Evolutionary conservation across 2,797 vertebrate genomes (phyloP).

Genomic region (Morelia viridis): DNA sequence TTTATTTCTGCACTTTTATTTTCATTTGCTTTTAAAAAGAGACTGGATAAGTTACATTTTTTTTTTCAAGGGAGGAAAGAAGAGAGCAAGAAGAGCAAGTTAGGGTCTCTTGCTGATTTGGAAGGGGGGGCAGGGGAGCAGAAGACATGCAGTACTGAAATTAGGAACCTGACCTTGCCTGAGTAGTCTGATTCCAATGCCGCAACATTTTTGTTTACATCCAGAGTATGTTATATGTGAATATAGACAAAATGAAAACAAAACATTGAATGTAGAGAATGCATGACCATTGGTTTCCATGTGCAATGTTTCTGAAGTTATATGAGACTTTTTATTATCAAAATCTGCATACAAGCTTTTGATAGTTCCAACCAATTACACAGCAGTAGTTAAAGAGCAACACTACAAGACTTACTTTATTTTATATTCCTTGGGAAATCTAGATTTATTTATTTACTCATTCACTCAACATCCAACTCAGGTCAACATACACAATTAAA

Average conservation of each 20-base stretch:
- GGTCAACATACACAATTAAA: too few relatives aligned
- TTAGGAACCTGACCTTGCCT: too few relatives aligned
- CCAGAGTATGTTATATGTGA: too few relatives aligned
- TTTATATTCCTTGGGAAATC: slow-evolving; percentile 56
- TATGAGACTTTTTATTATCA: slow-evolving; percentile 40
- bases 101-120: not conserved
- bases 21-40: too few relatives aligned
- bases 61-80: not conserved
- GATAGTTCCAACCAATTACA: slow-evolving; percentile 39
- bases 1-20: too few relatives aligned
- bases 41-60: too few relatives aligned
- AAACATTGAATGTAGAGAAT: slow-evolving; percentile 4
- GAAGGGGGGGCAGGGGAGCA: not conserved
- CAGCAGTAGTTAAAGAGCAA: slow-evolving; percentile 51
- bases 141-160: too few relatives aligned
- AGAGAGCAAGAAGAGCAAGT: not conserved
- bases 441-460: slow-evolving; percentile 47
- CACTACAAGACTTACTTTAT: slow-evolving; percentile 52
- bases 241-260: too few relatives aligned
- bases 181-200: too few relatives aligned
- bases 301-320: slow-evolving; percentile 23
- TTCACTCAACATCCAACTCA: too few relatives aligned
- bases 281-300: not conserved
- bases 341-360: slow-evolving; percentile 18
- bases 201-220: too few relatives aligned